Evolutionary conservation across 2,888 invertebrate genomes (phyloP), one percentile per base, ranked within the genome.

Genomic region (Lepidonotus clava): DNA sequence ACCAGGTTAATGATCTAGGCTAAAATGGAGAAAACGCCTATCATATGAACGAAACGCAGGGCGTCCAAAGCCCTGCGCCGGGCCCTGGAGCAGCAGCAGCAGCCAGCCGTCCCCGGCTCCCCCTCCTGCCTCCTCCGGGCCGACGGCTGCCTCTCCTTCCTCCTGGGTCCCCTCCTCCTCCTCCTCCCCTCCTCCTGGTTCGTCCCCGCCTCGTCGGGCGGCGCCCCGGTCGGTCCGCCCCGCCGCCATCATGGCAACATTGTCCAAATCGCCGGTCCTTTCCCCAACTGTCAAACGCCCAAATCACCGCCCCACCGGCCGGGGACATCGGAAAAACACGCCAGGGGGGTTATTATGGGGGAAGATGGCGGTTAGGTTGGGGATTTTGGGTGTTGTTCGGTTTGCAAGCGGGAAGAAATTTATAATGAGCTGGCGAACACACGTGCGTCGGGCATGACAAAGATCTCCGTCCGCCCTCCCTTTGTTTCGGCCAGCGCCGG

Each of bases 201-300:
- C 66, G n/a, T 11, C 66, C 28, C 66, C 66, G 66, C 66, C n/a
- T 66, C 66, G 21, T 32, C 11, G 32, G 66, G 28, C 11, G 66
- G 66, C 66, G 32, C 32, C 66, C n/a, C 66, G 66, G 66, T 32
- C 28, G 14, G 61, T 24, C 28, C 61, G 61, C 61, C 8, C 24
- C 41, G 80, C 80, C 80, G 80, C 80, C 80, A 80, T 80, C 46
- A 80, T 80, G 80, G 14, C 34, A 80, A 80, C 41, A 51, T 46
- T 80, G 51, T 28, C 46, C 21, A 80, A 51, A 80, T 80, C 80
- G 80, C 80, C 80, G 80, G 80, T 32, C 46, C 24, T 46, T 80
- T 80, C 46, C 32, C 41, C 80, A 80, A 24, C 46, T 80, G 80
- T 80, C 80, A 80, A 80, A 46, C 34, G 32, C 14, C 80, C 24